phyloP scores from a whole-genome alignment of 2,113 vertebrate genomes.

The Anarhynchus alexandrinus region DNA sequence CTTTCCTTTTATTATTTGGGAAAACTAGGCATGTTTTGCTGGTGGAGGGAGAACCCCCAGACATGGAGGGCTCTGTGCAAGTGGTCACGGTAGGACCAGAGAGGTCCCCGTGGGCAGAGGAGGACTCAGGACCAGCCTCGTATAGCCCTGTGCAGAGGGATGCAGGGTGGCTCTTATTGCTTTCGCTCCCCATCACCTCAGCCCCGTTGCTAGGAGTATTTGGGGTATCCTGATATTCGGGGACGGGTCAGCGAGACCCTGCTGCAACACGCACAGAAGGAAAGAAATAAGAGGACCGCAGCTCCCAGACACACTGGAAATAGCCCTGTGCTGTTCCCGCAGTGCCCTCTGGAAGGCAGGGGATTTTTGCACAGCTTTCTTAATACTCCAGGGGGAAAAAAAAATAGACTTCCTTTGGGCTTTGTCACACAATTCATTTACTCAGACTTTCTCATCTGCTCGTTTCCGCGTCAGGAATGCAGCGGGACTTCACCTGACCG shows the following conservation, averaged over 20 bases:
- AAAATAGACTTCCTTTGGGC: not conserved
- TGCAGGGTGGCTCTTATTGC: not conserved
- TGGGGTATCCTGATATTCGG: not conserved
- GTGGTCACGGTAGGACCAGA: not conserved
- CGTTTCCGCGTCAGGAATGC: rapidly evolving
- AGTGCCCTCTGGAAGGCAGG: not conserved
- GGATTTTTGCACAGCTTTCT: not conserved
- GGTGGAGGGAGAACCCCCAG: not conserved
- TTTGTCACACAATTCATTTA: not conserved
- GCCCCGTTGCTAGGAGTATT: not conserved
- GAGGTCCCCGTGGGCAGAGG: not conserved
- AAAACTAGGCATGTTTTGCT: not conserved
- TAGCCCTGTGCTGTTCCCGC: not conserved
- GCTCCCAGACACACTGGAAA: not conserved
- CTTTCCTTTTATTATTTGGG: not conserved
- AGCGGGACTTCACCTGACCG: not conserved
- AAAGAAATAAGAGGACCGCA: not conserved
- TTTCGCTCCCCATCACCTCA: not conserved
- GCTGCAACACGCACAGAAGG: rapidly evolving
- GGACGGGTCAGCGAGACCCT: not conserved
- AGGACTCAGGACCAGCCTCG: not conserved
- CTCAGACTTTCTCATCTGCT: not conserved
- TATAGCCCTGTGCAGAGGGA: no score
- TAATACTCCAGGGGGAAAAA: not conserved
- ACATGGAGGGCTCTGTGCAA: not conserved